Percentiles rank a stretch among this genome's conserved stretches.
Evolutionary conservation across 1,140 invertebrate genomes (phyloP).

Genomic region (Bombus terrestris): DNA sequence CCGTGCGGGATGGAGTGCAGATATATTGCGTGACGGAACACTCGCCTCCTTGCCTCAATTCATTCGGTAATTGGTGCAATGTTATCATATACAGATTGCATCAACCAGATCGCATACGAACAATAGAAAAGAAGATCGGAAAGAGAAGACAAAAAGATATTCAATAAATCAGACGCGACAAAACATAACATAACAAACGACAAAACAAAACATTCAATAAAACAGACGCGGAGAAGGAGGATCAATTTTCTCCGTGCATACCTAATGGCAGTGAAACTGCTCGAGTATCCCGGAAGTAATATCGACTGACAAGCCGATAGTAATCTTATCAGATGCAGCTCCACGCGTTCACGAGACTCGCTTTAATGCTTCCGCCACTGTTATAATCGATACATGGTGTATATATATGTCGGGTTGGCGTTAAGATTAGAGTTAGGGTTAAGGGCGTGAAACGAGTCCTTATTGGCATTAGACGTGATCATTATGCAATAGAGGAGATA

Average conservation of each 20-base stretch:
- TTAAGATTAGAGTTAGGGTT: too few species aligned
- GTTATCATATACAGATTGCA: too few species aligned
- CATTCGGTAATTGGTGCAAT: too few species aligned
- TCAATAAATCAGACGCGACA: not conserved
- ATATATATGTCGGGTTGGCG: not conserved
- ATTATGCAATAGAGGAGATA: too few species aligned
- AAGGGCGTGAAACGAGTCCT: too few species aligned
- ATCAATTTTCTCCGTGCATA: not conserved
- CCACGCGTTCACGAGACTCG: conserved; percentile 14
- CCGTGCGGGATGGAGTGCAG: too few species aligned
- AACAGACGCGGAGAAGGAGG: not conserved
- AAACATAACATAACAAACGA: too few species aligned
- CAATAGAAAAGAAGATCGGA: not conserved
- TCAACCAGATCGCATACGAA: not conserved
- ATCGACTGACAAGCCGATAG: conserved; percentile 63
- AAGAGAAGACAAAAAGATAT: too few species aligned
- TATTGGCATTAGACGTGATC: too few species aligned
- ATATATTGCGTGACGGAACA: too few species aligned
- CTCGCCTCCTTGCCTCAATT: too few species aligned
- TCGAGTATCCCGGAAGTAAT: conserved; percentile 62
- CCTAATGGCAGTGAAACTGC: not conserved
- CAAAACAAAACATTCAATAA: too few species aligned
- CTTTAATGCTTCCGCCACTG: conserved; percentile 62
- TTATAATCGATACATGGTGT: conserved; percentile 64
- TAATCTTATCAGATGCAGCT: conserved; percentile 67